Percentiles rank a stretch among this genome's conserved stretches.
Evolutionary conservation across 2,797 vertebrate species (phyloP).

Genomic region (Apodemus agrarius): DNA sequence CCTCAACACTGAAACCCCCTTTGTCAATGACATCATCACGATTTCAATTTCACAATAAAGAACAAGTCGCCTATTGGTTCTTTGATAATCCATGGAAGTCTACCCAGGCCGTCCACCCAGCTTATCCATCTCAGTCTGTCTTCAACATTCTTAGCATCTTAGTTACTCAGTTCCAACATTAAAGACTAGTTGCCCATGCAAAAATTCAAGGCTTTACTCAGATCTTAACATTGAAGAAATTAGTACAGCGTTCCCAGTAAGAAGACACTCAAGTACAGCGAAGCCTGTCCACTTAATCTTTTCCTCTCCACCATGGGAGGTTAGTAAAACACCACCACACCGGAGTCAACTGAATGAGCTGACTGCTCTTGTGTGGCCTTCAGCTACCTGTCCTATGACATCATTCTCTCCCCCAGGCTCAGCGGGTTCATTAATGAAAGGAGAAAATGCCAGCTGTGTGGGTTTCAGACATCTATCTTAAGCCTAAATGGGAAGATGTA

Average conservation of each 20-base stretch:
- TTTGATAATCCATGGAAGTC: background rate
- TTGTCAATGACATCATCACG: background rate
- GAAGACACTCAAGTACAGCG: background rate
- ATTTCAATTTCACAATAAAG: background rate
- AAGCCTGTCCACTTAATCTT: background rate
- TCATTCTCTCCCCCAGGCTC: background rate
- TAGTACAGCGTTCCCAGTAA: background rate
- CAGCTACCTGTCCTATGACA: background rate
- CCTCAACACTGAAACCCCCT: background rate
- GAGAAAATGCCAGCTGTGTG: background rate
- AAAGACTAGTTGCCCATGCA: background rate
- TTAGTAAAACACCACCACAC: background rate
- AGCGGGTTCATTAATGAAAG: background rate
- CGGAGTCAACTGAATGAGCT: background rate
- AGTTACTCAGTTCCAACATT: conserved; percentile 26
- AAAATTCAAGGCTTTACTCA: conserved; percentile 34
- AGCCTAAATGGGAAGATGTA: background rate
- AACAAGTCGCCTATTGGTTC: background rate
- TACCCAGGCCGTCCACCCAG: background rate
- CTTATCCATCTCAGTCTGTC: background rate
- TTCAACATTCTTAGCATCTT: background rate
- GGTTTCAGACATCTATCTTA: background rate
- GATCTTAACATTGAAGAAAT: background rate
- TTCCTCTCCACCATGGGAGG: background rate
- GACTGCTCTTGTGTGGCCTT: background rate